These are phyloP conservation scores for Macrochelys suwanniensis DNA, from an alignment of 2,797 vertebrate species.

Conservation along the genomic window DNA sequence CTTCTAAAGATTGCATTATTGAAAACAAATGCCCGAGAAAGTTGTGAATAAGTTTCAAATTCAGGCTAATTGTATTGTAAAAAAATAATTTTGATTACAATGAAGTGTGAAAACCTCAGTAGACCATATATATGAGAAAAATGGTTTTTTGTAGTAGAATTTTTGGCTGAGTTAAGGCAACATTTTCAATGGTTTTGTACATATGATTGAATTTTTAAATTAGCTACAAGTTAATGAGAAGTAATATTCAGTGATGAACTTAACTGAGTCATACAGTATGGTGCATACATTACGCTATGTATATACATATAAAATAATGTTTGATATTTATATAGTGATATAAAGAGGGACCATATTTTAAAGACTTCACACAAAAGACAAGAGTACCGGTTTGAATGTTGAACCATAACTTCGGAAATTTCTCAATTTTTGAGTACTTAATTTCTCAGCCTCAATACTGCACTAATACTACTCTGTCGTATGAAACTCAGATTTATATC, in stretches of 20 bases:
- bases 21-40: not conserved
- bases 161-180: not conserved
- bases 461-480: not conserved
- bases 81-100: not conserved
- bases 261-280: not conserved
- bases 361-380: conserved; percentile 27
- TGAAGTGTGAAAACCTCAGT: not conserved
- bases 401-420: not conserved
- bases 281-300: not conserved
- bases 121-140: not conserved
- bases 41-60: conserved; percentile 5
- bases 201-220: conserved; percentile 11
- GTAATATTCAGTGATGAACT: conserved; percentile 5
- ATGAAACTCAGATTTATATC: not conserved
- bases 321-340: not conserved
- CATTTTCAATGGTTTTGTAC: conserved; percentile 24
- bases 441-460: not conserved
- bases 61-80: conserved; percentile 5
- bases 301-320: not conserved
- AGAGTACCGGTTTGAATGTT: not conserved
- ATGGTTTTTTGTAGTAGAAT: not conserved
- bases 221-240: conserved; percentile 15
- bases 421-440: conserved; percentile 13
- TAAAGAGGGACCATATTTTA: conserved; percentile 8
- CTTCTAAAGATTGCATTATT: not conserved